Conservation (phyloP, 2,888 invertebrate species). For the Callyntrura guangdongensis region DNA sequence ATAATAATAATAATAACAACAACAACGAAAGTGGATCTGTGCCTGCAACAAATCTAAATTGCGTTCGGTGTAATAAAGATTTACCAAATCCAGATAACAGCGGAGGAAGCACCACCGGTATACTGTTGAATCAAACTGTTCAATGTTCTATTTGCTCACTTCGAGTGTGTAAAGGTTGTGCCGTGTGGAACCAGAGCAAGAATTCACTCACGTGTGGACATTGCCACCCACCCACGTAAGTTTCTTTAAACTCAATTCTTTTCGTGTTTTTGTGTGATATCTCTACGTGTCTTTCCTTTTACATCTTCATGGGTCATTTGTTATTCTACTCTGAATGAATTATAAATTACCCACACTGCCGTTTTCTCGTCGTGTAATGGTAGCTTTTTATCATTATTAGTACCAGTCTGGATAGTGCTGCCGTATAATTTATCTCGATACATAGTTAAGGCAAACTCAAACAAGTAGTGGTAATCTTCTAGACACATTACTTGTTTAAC, state of each 20-base stretch:
- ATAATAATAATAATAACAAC: constrained; percentile 47
- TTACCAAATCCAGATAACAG: constrained; percentile 59
- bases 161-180: constrained; percentile 78
- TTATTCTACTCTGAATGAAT: neutral
- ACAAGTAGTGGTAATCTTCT: neutral
- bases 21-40: neutral
- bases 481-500: constrained; percentile 43
- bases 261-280: neutral
- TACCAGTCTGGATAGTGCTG: neutral
- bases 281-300: constrained; percentile 28
- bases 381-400: neutral
- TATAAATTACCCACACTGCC: neutral
- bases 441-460: neutral
- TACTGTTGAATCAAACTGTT: constrained; percentile 63
- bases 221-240: constrained; percentile 81
- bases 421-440: neutral
- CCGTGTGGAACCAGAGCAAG: constrained; percentile 77
- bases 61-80: constrained; percentile 74
- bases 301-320: neutral
- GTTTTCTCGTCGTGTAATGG: neutral
- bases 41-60: constrained; percentile 65
- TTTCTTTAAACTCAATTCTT: neutral
- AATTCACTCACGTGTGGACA: constrained; percentile 80
- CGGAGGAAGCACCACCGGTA: constrained; percentile 13
- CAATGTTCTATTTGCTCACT: constrained; percentile 78